phyloP scores from a whole-genome alignment of 2,888 invertebrate species.

The Aleiodes testaceus region DNA sequence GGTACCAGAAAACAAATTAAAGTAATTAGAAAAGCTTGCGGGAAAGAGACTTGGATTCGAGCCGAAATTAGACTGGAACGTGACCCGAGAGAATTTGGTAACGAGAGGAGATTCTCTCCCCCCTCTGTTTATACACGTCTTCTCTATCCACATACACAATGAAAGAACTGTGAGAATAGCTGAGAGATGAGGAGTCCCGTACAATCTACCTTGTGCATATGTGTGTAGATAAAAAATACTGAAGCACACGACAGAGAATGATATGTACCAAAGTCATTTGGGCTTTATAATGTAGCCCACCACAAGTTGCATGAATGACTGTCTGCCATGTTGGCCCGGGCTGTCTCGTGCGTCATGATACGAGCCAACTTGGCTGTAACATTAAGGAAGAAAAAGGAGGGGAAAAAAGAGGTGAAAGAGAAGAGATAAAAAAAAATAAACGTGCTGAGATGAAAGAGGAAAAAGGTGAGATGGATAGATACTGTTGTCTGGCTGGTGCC shows the following conservation, averaged over 20 bases:
- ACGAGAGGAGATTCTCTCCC: background rate
- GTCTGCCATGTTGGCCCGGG: slow-evolving; percentile 42
- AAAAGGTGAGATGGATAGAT: slow-evolving; percentile 20
- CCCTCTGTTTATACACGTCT: background rate
- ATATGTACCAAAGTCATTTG: slow-evolving; percentile 17
- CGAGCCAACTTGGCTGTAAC: too few species aligned
- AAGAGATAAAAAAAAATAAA: slow-evolving; percentile 23
- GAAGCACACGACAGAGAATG: slow-evolving; percentile 10
- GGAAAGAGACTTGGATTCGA: slow-evolving; percentile 18
- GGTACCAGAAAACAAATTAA: slow-evolving; percentile 41
- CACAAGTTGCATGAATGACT: slow-evolving; percentile 49
- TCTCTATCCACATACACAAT: slow-evolving; percentile 11
- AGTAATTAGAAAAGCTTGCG: slow-evolving; percentile 39
- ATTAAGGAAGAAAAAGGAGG: slow-evolving; percentile 1
- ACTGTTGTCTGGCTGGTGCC: slow-evolving; percentile 60
- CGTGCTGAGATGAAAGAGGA: background rate
- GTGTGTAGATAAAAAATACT: background rate
- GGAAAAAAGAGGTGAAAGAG: slow-evolving; percentile 32
- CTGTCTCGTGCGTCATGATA: slow-evolving; percentile 32
- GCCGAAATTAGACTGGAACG: slow-evolving; percentile 40
- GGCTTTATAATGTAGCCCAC: background rate
- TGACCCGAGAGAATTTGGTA: slow-evolving; percentile 28
- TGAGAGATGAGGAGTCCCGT: background rate
- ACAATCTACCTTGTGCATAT: background rate
- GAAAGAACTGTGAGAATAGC: background rate